phyloP scores from a whole-genome alignment of 1,140 invertebrate species.

The Zaprionus ghesquierei region DNA sequence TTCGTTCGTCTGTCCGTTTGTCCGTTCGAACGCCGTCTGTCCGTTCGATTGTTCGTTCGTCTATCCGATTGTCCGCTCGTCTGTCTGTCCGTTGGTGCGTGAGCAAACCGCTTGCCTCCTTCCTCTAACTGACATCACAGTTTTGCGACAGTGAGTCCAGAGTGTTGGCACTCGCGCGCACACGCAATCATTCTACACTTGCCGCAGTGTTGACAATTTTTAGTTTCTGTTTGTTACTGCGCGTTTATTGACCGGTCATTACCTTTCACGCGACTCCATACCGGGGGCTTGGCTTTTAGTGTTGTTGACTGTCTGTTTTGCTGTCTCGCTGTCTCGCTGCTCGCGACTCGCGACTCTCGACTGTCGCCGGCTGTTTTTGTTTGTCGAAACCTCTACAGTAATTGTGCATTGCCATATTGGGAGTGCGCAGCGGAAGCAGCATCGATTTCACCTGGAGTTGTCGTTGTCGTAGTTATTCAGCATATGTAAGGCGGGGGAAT shows the following conservation, averaged over 20 bases:
- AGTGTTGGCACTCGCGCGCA: neutral
- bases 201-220: constrained; percentile 72
- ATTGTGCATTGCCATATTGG: neutral
- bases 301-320: neutral
- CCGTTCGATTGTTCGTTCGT: neutral
- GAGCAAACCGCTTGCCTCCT: neutral
- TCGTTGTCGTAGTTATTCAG: neutral
- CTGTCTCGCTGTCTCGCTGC: neutral
- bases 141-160: too few species aligned
- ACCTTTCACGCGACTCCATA: constrained; percentile 48
- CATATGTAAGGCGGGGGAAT: neutral
- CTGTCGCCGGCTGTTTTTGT: neutral
- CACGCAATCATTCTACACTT: constrained; percentile 2
- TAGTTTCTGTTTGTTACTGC: constrained; percentile 8
- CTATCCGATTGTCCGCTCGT: neutral
- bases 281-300: neutral
- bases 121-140: neutral
- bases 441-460: neutral
- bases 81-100: neutral
- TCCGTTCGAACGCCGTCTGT: neutral
- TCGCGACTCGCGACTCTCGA: neutral
- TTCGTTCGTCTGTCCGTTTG: too few species aligned
- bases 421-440: neutral
- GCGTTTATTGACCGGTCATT: constrained; percentile 65
- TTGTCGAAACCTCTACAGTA: neutral